Percentiles rank a stretch among this genome's conserved stretches.
Evolutionary conservation across 2,797 vertebrate genomes (phyloP).

Genomic region (Hydrocynus forskahlii): DNA sequence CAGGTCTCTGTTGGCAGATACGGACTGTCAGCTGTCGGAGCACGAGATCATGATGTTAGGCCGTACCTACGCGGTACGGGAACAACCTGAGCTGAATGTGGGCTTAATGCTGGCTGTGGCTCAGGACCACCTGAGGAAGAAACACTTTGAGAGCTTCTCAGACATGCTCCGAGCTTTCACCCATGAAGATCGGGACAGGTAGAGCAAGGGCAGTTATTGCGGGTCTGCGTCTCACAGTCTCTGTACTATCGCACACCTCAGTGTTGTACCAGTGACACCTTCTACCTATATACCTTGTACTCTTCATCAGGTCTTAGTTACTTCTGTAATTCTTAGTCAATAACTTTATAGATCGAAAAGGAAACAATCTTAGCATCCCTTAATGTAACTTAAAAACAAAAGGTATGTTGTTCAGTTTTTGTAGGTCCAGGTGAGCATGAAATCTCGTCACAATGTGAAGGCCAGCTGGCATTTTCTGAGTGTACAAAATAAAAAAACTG

Average conservation of each 20-base stretch:
- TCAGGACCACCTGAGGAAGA: constrained; percentile 85
- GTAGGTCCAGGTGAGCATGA: too few relatives aligned
- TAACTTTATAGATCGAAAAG: not conserved
- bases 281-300: too few relatives aligned
- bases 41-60: constrained; percentile 87
- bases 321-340: too few relatives aligned
- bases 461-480: too few relatives aligned
- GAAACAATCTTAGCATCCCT: not conserved
- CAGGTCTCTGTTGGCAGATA: constrained; percentile 74
- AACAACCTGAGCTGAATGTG: constrained; percentile 67
- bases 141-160: constrained; percentile 80
- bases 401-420: too few relatives aligned
- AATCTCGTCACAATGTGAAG: not conserved
- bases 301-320: not conserved
- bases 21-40: constrained; percentile 77
- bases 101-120: constrained; percentile 76
- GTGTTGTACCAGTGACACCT: not conserved
- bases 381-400: not conserved
- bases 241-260: not conserved
- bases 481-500: too few relatives aligned
- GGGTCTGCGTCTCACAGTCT: not conserved
- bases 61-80: constrained; percentile 72
- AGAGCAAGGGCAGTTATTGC: constrained; percentile 40
- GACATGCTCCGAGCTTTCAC: constrained; percentile 74
- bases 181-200: constrained; percentile 83